Percentiles rank a stretch among this genome's conserved stretches.
phyloP scores from a whole-genome alignment of 2,113 vertebrate genomes.

The Dipodomys stephensi region DNA sequence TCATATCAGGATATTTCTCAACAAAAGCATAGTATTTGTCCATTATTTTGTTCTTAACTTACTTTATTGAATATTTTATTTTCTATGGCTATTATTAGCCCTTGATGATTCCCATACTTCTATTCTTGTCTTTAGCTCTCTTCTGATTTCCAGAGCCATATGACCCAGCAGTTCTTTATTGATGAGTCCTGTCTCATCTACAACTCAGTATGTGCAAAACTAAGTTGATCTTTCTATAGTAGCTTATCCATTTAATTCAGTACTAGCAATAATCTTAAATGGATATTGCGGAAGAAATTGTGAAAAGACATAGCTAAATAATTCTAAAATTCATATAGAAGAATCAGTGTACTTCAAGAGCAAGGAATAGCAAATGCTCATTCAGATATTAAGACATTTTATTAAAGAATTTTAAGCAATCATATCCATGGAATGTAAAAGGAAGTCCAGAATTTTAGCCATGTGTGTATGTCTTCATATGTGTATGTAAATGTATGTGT shows the following conservation, averaged over 20 bases:
- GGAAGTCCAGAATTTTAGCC: background rate
- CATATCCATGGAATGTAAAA: background rate
- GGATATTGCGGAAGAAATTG: background rate
- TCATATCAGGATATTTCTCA: constrained; percentile 1
- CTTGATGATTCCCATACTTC: background rate
- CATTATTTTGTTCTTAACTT: constrained; percentile 27
- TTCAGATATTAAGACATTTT: constrained; percentile 26
- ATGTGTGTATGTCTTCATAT: background rate
- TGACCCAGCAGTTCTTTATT: background rate
- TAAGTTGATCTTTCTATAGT: background rate
- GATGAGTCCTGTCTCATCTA: background rate
- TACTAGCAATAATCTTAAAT: constrained; percentile 7
- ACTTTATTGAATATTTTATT: constrained; percentile 11
- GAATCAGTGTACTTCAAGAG: background rate
- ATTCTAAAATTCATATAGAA: constrained; percentile 28
- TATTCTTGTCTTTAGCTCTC: background rate
- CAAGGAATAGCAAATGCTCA: background rate
- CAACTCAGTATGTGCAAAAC: background rate
- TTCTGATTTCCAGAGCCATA: background rate
- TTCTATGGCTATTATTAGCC: constrained; percentile 4
- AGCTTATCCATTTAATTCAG: background rate
- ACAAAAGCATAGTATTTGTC: background rate
- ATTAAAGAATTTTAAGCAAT: constrained; percentile 12
- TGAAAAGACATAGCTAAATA: background rate
- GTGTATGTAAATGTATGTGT: background rate